A percentile compares a stretch with the other conserved stretches of the same genome.
phyloP scores from a whole-genome alignment of 2,113 vertebrate species.

The Hipposideros armiger region DNA sequence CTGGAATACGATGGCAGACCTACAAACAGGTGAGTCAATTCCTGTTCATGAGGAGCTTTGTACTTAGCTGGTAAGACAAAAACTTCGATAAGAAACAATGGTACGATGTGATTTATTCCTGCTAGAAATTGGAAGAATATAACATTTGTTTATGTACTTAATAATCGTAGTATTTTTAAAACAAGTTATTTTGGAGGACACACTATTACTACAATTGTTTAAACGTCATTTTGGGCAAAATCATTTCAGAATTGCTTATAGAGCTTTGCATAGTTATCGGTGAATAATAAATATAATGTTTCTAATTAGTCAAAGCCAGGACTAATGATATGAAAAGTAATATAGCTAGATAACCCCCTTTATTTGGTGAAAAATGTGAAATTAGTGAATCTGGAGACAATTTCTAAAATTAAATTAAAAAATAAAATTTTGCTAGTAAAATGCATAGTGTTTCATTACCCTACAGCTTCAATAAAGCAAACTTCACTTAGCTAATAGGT shows the following conservation, averaged over 20 bases:
- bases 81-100: not conserved
- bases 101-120: not conserved
- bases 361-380: not conserved
- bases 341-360: not conserved
- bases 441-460: not conserved
- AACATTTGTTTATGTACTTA: not conserved
- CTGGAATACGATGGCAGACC: not conserved
- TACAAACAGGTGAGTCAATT: not conserved
- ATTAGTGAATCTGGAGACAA: not conserved
- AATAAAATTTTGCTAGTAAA: not conserved
- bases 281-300: not conserved
- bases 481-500: not conserved
- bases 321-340: not conserved
- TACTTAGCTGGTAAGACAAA: not conserved
- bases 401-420: slow-evolving; percentile 31
- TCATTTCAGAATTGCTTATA: not conserved
- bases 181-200: not conserved
- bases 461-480: not conserved
- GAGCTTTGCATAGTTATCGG: not conserved
- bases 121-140: not conserved
- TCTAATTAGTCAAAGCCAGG: not conserved
- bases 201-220: not conserved
- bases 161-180: not conserved
- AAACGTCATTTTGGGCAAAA: not conserved
- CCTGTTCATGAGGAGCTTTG: not conserved